These are phyloP conservation scores for Thunnus albacares DNA, from an alignment of 2,797 vertebrate species.

Conservation along the genomic window DNA sequence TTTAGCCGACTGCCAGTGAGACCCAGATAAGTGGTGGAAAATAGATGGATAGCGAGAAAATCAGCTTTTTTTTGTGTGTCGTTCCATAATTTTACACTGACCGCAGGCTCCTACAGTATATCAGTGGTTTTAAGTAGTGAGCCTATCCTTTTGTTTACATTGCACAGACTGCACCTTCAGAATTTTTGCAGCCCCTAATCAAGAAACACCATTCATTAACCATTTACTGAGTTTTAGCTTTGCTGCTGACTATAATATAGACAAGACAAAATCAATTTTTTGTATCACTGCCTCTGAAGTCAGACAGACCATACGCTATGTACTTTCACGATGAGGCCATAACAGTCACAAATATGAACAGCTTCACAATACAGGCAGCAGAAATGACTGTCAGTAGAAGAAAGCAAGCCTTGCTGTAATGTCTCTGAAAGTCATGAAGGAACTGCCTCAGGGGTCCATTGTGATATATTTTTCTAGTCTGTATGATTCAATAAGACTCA, in stretches of 20 bases:
- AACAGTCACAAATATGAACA: constrained; percentile 22
- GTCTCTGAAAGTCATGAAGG: constrained; percentile 33
- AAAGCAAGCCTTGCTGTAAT: constrained; percentile 21
- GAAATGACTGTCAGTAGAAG: neutral
- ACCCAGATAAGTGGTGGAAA: neutral
- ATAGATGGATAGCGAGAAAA: neutral
- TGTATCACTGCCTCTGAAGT: neutral
- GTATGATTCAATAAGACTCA: constrained; percentile 59
- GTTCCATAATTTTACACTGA: neutral
- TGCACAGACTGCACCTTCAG: neutral
- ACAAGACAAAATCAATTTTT: neutral
- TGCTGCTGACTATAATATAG: neutral
- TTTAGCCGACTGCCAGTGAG: constrained; percentile 2
- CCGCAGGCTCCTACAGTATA: neutral
- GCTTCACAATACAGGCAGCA: neutral
- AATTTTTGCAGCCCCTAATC: neutral
- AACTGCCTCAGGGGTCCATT: constrained; percentile 39
- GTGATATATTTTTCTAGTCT: constrained; percentile 27
- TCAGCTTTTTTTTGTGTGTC: neutral
- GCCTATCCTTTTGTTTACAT: neutral
- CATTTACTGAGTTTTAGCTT: neutral
- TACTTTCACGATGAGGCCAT: neutral
- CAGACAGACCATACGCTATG: neutral
- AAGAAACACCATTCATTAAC: neutral
- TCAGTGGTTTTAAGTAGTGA: neutral